Percentiles rank a stretch among this genome's conserved stretches.
Evolutionary conservation across 1,140 invertebrate genomes (phyloP).

Genomic region (Polypedilum pembai): DNA sequence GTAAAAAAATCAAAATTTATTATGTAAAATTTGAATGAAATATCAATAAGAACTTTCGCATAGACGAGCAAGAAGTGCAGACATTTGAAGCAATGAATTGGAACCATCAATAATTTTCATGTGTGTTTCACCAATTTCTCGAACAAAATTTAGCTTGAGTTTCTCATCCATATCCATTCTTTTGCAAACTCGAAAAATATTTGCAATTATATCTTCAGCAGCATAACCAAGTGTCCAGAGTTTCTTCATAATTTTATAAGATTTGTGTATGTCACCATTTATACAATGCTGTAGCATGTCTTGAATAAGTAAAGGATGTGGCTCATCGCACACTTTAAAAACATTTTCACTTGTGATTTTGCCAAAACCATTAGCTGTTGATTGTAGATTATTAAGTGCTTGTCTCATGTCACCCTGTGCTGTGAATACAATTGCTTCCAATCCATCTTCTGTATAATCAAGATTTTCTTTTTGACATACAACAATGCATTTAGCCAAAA

Average conservation of each 20-base stretch:
- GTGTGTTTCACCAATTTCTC: slow-evolving; percentile 91
- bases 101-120: slow-evolving; percentile 85
- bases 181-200: slow-evolving; percentile 91
- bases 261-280: slow-evolving; percentile 73
- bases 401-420: slow-evolving; percentile 98
- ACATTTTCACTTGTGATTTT: slow-evolving; percentile 91
- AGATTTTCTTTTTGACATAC: slow-evolving; percentile 54
- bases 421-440: slow-evolving; percentile 95
- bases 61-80: slow-evolving; percentile 75
- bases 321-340: slow-evolving; percentile 99
- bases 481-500: slow-evolving; percentile 64
- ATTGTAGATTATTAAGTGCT: slow-evolving; percentile 96
- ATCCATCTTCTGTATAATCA: slow-evolving; percentile 84
- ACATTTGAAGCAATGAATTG: slow-evolving; percentile 79
- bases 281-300: slow-evolving; percentile 85
- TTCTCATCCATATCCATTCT: slow-evolving; percentile 71
- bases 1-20: no score
- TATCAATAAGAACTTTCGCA: slow-evolving; percentile 45
- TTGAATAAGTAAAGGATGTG: slow-evolving; percentile 89
- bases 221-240: slow-evolving; percentile 92
- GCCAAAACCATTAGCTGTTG: slow-evolving; percentile 90
- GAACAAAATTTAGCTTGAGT: slow-evolving; percentile 80
- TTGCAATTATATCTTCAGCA: slow-evolving; percentile 91
- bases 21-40: no score
- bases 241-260: slow-evolving; percentile 80